These are phyloP conservation scores for Camponotus vicinus DNA, from an alignment of 1,140 invertebrate genomes.

Conservation along the genomic window DNA sequence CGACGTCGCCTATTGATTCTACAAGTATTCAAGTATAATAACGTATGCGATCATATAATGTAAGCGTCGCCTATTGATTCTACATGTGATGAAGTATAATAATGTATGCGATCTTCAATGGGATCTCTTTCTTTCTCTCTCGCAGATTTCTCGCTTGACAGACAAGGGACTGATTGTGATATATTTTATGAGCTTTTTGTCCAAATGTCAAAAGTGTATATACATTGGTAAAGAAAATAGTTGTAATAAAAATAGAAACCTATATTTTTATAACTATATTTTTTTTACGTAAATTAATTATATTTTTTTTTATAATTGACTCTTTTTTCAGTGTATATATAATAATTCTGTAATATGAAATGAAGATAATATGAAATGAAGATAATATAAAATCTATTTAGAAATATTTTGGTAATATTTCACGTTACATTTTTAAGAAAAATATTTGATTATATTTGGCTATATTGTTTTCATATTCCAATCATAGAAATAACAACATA, in stretches of 20 bases:
- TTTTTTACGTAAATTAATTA: too few relatives aligned
- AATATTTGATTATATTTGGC: not conserved
- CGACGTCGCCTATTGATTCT: not conserved
- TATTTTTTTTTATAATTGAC: not conserved
- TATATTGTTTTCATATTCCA: not conserved
- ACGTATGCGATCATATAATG: not conserved
- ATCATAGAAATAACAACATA: not conserved
- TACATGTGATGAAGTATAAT: not conserved
- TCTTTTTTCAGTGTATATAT: too few relatives aligned
- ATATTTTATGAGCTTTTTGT: slow-evolving; percentile 14
- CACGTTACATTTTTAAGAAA: not conserved
- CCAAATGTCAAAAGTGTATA: not conserved
- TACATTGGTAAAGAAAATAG: too few relatives aligned
- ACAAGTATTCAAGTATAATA: slow-evolving; percentile 1
- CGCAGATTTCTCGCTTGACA: slow-evolving; percentile 25
- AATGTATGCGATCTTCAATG: not conserved
- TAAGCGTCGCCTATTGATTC: not conserved
- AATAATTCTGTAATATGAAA: too few relatives aligned
- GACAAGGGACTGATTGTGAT: slow-evolving; percentile 3
- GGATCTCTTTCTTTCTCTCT: not conserved
- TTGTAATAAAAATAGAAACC: too few relatives aligned
- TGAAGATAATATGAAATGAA: too few relatives aligned
- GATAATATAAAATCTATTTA: not conserved
- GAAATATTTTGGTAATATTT: not conserved
- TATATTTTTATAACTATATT: too few relatives aligned